Evolutionary conservation across 2,888 invertebrate genomes (phyloP), one percentile per base, ranked within the genome.

Genomic region (Congeria kusceri): DNA sequence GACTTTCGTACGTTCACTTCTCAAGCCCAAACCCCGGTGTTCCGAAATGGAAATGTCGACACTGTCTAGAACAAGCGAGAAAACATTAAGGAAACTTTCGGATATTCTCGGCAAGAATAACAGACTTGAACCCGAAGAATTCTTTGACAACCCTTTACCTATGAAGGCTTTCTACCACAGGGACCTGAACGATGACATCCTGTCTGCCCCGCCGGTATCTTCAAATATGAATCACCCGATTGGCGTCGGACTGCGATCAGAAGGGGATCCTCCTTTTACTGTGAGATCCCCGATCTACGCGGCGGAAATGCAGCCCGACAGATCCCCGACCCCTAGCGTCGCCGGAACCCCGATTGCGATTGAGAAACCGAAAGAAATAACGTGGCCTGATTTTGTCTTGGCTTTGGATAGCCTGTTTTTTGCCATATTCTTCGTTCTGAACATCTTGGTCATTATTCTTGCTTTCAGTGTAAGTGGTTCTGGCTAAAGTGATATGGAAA

Each of bases 391-490:
- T 61, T 83, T 85, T 13, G 69, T 68, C 0, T 27, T 77, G 15
- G 80, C 84, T 5, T 56, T 84, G 3, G 85, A 86, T 23, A 76
- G 68, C 25, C 59, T 84, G 47, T 83, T 82, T 49, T 85, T 86
- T 47, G 68, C 78, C 25, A 39, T 83, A 20, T 74, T 83, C 44
- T 47, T 72, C 0, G 56, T 79, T 39, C 29, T 83, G 18, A 83
- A 77, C 29, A 64, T 64, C 13, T 15, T 80, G 9, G 68, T 74
- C 25, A 79, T 77, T 3, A 20, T 72, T 1, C 23, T 80, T n/a
- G 71, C 64, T 7, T 61, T 77, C 20, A 3, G 57, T 25, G 72
- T 77, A n/a, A n/a, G 59, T 13, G 73, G n/a, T 4, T 3, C 53
- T n/a, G 56, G 71, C 28, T 63, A 74, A 56, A 47, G 15, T n/a